Percentiles rank a stretch among this genome's conserved stretches.
Evolutionary conservation across 2,797 vertebrate species (phyloP).

Genomic region (Eleutherodactylus coqui): DNA sequence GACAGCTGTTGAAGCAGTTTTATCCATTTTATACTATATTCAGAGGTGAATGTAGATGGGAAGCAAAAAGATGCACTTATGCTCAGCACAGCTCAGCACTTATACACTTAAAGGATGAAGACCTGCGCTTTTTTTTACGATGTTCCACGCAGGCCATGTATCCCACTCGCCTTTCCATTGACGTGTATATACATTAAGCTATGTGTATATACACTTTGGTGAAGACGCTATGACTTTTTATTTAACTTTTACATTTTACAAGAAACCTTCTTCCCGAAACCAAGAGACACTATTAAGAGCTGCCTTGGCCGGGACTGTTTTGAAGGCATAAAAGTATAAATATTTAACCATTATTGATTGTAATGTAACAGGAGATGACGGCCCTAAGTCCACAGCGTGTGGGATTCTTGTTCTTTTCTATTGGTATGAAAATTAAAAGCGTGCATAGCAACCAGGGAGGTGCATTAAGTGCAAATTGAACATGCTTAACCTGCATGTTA

Average conservation of each 20-base stretch:
- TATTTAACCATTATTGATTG: conserved; percentile 63
- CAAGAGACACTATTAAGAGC: conserved; percentile 53
- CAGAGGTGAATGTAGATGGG: too few species aligned
- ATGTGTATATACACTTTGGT: neutral
- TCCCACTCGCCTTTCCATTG: neutral
- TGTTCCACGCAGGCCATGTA: neutral
- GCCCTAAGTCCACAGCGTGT: conserved; percentile 41
- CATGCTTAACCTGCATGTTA: conserved; percentile 53
- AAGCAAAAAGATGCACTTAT: too few species aligned
- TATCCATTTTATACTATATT: too few species aligned
- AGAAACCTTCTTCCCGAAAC: conserved; percentile 57
- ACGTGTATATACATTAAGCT: neutral
- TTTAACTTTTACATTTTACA: conserved; percentile 55
- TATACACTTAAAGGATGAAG: too few species aligned
- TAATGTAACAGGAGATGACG: conserved; percentile 62
- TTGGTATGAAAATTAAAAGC: conserved; percentile 61
- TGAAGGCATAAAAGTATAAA: conserved; percentile 59
- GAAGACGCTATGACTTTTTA: conserved; percentile 29
- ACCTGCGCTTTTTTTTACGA: neutral
- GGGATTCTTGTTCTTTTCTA: conserved; percentile 56
- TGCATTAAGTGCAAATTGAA: conserved; percentile 60
- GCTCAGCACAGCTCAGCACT: too few species aligned
- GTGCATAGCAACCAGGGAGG: conserved; percentile 53
- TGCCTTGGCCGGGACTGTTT: conserved; percentile 51
- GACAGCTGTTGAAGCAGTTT: too few species aligned